A percentile compares a stretch with the other conserved stretches of the same genome.
Evolutionary conservation across 2,797 vertebrate genomes (phyloP).

Genomic region (Coreius guichenoti): DNA sequence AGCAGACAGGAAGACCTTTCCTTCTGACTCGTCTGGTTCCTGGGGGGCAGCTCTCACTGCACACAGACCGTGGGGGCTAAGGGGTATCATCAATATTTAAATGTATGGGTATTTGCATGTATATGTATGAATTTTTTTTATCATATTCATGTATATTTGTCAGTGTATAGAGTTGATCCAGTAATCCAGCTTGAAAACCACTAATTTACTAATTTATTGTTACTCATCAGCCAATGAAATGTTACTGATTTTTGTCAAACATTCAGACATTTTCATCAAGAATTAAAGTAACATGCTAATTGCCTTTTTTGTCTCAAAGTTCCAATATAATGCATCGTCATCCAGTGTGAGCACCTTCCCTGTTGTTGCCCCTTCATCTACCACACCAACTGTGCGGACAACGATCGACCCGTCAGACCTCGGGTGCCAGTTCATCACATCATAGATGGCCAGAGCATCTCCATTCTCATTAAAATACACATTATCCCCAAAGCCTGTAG

Average conservation of each 20-base stretch:
- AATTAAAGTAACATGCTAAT: background rate
- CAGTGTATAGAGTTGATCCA: background rate
- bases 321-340: constrained; percentile 72
- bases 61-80: constrained; percentile 52
- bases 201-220: background rate
- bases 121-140: background rate
- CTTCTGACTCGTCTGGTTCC: constrained; percentile 54
- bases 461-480: constrained; percentile 76
- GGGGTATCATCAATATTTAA: background rate
- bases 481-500: constrained; percentile 70
- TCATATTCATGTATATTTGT: background rate
- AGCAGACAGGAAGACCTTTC: constrained; percentile 49
- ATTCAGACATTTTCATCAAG: background rate
- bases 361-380: constrained; percentile 56
- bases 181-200: background rate
- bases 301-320: constrained; percentile 57
- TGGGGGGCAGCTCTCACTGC: constrained; percentile 57
- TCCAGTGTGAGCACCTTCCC: constrained; percentile 65
- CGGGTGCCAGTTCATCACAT: constrained; percentile 72
- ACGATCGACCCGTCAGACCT: constrained; percentile 64
- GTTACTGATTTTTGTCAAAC: background rate
- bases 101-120: background rate
- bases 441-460: constrained; percentile 71
- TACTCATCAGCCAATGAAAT: background rate
- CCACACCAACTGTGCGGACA: constrained; percentile 65